Conservation (phyloP, 2,797 vertebrate species). For the Tokudaia muenninki region DNA sequence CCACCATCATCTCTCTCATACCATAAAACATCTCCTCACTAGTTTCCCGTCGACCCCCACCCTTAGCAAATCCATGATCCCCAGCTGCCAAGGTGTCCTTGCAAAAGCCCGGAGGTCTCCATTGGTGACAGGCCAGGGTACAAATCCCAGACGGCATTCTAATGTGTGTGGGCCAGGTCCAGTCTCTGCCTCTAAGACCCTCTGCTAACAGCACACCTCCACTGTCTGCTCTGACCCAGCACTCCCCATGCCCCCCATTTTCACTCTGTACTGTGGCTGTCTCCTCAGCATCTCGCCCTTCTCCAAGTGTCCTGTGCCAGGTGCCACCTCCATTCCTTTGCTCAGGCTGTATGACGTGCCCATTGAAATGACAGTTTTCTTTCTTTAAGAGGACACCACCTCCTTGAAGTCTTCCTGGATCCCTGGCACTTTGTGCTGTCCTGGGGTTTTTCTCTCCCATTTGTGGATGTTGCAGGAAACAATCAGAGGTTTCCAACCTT, state of each 20-base stretch:
- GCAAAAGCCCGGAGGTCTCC: neutral
- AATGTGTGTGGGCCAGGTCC: neutral
- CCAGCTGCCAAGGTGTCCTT: neutral
- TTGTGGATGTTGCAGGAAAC: neutral
- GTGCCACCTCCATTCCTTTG: neutral
- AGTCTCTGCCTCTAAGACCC: neutral
- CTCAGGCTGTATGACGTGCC: neutral
- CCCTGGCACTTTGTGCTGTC: neutral
- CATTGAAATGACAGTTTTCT: neutral
- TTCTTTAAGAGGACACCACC: neutral
- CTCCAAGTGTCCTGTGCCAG: neutral
- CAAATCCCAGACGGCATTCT: neutral
- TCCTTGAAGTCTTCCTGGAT: neutral
- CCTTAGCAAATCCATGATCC: neutral
- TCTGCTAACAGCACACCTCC: neutral
- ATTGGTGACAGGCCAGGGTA: neutral
- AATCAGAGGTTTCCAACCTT: neutral
- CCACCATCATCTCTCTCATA: neutral
- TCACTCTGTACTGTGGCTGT: fast-evolving
- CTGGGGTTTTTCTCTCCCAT: neutral
- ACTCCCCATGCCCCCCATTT: fast-evolving
- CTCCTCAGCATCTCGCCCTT: too few relatives aligned
- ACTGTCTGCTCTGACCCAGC: neutral
- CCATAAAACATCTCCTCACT: neutral
- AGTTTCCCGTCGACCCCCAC: neutral